Evolutionary conservation across 37 sponge, comb jelly and placozoan species (phyloP), one percentile per base, ranked within the genome.

Genomic region (Ianthella basta): DNA sequence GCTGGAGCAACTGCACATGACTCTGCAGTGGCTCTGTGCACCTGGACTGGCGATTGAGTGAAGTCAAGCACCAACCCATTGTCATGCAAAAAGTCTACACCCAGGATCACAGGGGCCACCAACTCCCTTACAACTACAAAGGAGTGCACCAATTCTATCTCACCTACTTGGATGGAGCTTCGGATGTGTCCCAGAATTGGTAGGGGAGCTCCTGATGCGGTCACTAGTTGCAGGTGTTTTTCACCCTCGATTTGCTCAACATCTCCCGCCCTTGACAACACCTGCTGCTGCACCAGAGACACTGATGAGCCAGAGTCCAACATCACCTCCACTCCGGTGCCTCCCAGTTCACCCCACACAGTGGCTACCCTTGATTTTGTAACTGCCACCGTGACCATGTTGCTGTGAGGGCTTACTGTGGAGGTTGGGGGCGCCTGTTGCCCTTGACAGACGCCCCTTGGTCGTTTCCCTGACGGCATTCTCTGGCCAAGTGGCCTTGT

Each of bases 51-150:
- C 14, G 3, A 8, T 12, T 41, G 53, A 24, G 78, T 78, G 65
- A 92, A 92, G 78, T 92, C 89, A 36, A 92, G 35, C 0, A 74
- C 54, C 23, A 88, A 16, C 0, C 35, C 86, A 64, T 92, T 53
- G n/a, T n/a, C n/a, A n/a, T n/a, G 21, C 40, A 92, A 33, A 32
- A 92, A 92, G 55, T 92, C 89, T n/a, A 88, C 68, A 18, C 86
- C 86, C 30, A 77, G 67, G 34, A 92, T 92, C 18, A 86, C 86
- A 6, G 77, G 92, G 25, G 68, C 59, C 12, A 92, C 72, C 29
- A 92, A 80, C 35, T 40, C 72, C 0, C 79, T 29, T 4, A 92
- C 92, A n/a, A 92, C 86, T 0, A 85, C 63, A 55, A 90, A 86
- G 15, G 82, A 32, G 44, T 90, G 83, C 23, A 55, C n/a, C 6